Evolutionary conservation across 2,888 invertebrate species (phyloP).

Genomic region (Eupithecia pulchellata): DNA sequence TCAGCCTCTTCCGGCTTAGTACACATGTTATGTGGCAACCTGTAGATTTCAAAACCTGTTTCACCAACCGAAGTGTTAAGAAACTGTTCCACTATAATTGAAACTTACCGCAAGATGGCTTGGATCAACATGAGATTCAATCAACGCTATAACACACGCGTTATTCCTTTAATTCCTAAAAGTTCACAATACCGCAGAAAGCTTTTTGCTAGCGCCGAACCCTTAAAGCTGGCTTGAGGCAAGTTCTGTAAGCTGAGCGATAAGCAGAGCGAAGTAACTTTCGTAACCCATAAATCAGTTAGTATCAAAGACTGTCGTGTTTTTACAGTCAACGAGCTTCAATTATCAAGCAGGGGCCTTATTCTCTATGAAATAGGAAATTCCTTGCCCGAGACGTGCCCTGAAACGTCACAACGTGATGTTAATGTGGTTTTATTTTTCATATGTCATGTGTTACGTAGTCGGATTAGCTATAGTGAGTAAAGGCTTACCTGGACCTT

Average conservation of each 20-base stretch:
- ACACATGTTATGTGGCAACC: too few relatives aligned
- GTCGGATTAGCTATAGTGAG: too few relatives aligned
- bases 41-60: background rate
- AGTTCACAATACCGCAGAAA: slow-evolving; percentile 28
- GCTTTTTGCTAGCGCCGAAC: slow-evolving; percentile 24
- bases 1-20: too few relatives aligned
- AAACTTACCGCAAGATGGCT: slow-evolving; percentile 4
- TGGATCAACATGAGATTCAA: slow-evolving; percentile 5
- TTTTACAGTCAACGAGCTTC: too few relatives aligned
- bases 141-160: slow-evolving; percentile 12
- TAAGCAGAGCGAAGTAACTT: slow-evolving; percentile 8
- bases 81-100: background rate
- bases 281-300: background rate
- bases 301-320: background rate
- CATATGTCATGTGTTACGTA: too few relatives aligned
- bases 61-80: background rate
- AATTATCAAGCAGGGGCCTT: too few relatives aligned
- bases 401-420: too few relatives aligned
- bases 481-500: too few relatives aligned
- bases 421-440: too few relatives aligned
- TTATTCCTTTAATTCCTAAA: slow-evolving; percentile 22
- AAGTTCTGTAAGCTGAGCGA: slow-evolving; percentile 15
- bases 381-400: too few relatives aligned
- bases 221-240: slow-evolving; percentile 8
- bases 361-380: too few relatives aligned